Conservation (phyloP, 1,140 invertebrate genomes). For the Drosophila busckii region DNA sequence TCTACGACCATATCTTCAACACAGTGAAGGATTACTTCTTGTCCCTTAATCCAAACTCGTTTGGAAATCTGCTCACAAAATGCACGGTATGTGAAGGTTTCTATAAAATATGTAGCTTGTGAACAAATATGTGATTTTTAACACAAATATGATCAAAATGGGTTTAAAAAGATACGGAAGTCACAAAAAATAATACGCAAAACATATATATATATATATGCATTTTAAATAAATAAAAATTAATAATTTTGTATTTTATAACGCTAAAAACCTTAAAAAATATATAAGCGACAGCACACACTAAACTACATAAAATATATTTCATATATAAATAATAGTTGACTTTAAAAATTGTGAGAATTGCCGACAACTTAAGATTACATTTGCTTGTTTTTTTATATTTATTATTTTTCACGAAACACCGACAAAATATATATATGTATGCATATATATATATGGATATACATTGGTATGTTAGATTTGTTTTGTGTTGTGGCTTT, state of each 20-base stretch:
- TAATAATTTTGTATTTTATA: too few relatives aligned
- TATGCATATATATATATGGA: slow-evolving; percentile 30
- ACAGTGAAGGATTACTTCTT: slow-evolving; percentile 28
- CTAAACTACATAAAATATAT: background rate
- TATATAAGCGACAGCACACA: slow-evolving; percentile 18
- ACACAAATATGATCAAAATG: background rate
- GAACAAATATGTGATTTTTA: background rate
- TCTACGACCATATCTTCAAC: slow-evolving; percentile 4
- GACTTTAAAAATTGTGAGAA: background rate
- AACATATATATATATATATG: too few relatives aligned
- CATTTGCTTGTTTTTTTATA: slow-evolving; percentile 52
- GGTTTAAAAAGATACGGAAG: background rate
- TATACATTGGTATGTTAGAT: slow-evolving; percentile 31
- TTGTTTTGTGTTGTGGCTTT: slow-evolving; percentile 29
- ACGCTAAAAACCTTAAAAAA: too few relatives aligned
- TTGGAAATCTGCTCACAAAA: background rate
- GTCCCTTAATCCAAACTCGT: slow-evolving; percentile 53
- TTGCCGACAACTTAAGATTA: background rate
- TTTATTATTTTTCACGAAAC: slow-evolving; percentile 76
- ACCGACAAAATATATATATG: slow-evolving; percentile 68
- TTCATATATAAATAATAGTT: background rate
- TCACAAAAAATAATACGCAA: background rate
- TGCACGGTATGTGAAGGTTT: slow-evolving; percentile 37
- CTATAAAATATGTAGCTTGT: slow-evolving; percentile 25
- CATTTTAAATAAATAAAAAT: background rate